These are phyloP conservation scores for Neoitamus cyanurus DNA, from an alignment of 2,888 invertebrate genomes.

Conservation along the genomic window DNA sequence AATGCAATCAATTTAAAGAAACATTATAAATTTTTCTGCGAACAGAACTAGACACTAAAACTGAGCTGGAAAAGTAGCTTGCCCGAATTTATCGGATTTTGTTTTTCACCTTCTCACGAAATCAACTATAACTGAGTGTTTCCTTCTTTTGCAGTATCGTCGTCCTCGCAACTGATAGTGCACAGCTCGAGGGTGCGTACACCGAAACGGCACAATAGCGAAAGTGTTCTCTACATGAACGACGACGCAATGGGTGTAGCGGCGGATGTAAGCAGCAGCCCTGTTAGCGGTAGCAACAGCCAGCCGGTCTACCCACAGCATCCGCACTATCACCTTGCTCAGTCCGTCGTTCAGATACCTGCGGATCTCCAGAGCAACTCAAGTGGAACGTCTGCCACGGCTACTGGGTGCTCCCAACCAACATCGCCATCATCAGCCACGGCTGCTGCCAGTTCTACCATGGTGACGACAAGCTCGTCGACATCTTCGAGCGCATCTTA, in stretches of 20 bases:
- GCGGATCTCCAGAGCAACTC: slow-evolving; percentile 59
- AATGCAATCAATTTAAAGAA: no score
- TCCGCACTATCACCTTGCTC: slow-evolving; percentile 44
- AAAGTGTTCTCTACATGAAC: slow-evolving; percentile 78
- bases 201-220: slow-evolving; percentile 81
- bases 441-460: slow-evolving; percentile 8
- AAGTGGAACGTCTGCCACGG: slow-evolving; percentile 58
- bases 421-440: slow-evolving; percentile 35
- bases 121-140: not conserved
- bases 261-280: slow-evolving; percentile 48
- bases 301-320: slow-evolving; percentile 43
- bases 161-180: slow-evolving; percentile 74
- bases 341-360: not conserved
- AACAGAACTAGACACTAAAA: no score
- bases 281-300: slow-evolving; percentile 19
- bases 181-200: slow-evolving; percentile 82
- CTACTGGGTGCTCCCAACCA: slow-evolving; percentile 50
- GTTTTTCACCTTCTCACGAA: no score
- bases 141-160: slow-evolving; percentile 61
- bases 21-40: no score
- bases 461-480: slow-evolving; percentile 47
- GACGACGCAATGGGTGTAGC: slow-evolving; percentile 62
- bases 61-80: no score
- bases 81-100: no score
- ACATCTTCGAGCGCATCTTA: slow-evolving; percentile 56